A percentile compares a stretch with the other conserved stretches of the same genome.
phyloP scores from a whole-genome alignment of 2,113 vertebrate species.

The Malurus cyaneus region DNA sequence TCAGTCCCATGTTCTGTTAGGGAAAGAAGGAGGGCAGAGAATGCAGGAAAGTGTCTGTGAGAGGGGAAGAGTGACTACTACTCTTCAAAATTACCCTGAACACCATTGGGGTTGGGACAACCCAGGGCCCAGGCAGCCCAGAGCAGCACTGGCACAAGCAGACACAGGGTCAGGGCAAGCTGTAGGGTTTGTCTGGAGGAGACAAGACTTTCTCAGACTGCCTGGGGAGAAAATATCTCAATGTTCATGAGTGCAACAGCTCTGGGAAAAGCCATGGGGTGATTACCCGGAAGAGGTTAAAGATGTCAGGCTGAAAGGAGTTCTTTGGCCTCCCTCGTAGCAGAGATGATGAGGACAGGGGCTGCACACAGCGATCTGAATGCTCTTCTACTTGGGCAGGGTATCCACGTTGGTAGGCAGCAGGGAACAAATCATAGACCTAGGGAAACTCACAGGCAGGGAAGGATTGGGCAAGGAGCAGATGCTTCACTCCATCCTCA shows the following conservation, averaged over 20 bases:
- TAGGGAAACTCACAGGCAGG: constrained; percentile 10
- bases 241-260: neutral
- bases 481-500: neutral
- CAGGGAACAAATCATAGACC: constrained; percentile 52
- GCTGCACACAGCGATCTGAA: neutral
- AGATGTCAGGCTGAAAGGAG: constrained; percentile 37
- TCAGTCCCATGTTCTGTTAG: constrained; percentile 58
- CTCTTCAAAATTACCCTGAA: neutral
- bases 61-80: neutral
- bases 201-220: neutral
- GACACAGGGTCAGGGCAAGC: neutral
- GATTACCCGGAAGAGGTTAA: constrained; percentile 55
- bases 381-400: constrained; percentile 44
- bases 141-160: neutral
- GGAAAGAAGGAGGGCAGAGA: neutral
- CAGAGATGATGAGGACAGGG: neutral
- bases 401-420: constrained; percentile 24
- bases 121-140: rapidly evolving
- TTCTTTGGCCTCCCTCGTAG: neutral
- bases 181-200: neutral
- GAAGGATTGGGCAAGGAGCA: neutral
- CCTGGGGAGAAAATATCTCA: neutral
- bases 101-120: neutral
- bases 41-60: neutral
- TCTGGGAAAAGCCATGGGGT: neutral